Conservation (phyloP, 2,888 invertebrate genomes). For the Clunio marinus region DNA sequence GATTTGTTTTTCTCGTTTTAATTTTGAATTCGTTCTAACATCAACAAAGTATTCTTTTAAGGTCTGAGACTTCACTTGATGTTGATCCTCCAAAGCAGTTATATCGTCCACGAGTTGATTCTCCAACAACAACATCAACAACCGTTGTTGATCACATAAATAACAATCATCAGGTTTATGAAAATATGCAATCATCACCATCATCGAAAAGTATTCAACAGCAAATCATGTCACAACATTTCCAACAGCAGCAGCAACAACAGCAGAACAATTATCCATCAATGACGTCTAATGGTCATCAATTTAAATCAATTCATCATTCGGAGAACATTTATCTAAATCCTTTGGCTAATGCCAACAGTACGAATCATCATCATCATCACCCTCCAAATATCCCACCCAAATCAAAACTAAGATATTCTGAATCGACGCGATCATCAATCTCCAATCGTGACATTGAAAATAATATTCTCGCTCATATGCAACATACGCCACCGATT, state of each 20-base stretch:
- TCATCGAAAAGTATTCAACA: slow-evolving; percentile 11
- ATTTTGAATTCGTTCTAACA: not conserved
- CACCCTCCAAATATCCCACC: slow-evolving; percentile 30
- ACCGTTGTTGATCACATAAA: slow-evolving; percentile 12
- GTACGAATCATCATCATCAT: too few species aligned
- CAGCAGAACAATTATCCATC: not conserved
- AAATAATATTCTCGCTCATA: slow-evolving; percentile 12
- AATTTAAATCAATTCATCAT: not conserved
- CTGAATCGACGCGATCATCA: slow-evolving; percentile 36
- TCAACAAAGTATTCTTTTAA: slow-evolving; percentile 29
- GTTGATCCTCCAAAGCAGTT: not conserved
- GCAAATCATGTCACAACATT: slow-evolving; percentile 8
- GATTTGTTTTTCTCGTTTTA: not conserved
- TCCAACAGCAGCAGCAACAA: not conserved
- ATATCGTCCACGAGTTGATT: slow-evolving; percentile 31
- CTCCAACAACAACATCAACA: slow-evolving; percentile 30
- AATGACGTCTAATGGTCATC: not conserved
- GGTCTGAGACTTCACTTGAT: slow-evolving; percentile 50
- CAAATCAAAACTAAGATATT: slow-evolving; percentile 29
- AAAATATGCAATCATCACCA: slow-evolving; percentile 7
- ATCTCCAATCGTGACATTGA: slow-evolving; percentile 24
- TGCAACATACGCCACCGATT: not conserved
- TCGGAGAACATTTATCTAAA: not conserved
- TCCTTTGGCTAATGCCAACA: slow-evolving; percentile 20
- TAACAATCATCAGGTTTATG: slow-evolving; percentile 23